A percentile compares a stretch with the other conserved stretches of the same genome.
These are phyloP conservation scores for Centropus bengalensis DNA, from an alignment of 2,113 vertebrate genomes.

Conservation along the genomic window DNA sequence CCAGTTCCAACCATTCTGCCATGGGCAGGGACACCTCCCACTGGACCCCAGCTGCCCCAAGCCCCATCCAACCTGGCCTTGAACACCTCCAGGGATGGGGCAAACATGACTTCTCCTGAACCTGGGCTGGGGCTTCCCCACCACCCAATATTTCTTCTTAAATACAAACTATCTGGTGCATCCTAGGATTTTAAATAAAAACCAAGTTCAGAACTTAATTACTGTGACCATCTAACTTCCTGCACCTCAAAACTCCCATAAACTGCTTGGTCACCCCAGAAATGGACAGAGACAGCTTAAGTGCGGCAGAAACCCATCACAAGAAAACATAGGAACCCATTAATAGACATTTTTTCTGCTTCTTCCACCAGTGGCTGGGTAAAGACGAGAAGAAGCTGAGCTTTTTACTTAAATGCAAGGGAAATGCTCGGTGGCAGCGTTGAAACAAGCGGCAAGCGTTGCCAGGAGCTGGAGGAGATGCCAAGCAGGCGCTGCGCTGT, in stretches of 20 bases:
- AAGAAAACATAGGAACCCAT: not conserved
- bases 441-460: too few relatives aligned
- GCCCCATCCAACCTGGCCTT: too few relatives aligned
- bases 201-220: not conserved
- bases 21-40: too few relatives aligned
- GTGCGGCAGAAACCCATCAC: rapidly evolving
- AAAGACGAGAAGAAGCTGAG: not conserved
- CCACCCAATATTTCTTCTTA: too few relatives aligned
- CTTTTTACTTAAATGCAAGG: not conserved
- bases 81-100: too few relatives aligned
- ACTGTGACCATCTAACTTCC: not conserved
- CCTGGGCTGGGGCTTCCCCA: too few relatives aligned
- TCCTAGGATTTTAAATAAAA: too few relatives aligned
- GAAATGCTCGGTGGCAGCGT: not conserved
- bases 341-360: not conserved
- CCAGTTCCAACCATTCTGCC: too few relatives aligned
- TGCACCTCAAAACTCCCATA: not conserved
- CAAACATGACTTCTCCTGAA: too few relatives aligned
- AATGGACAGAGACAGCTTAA: rapidly evolving
- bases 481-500: not conserved
- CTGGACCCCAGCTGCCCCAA: too few relatives aligned
- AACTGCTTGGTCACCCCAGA: not conserved
- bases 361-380: rapidly evolving
- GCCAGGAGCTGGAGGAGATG: not conserved
- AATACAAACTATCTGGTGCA: too few relatives aligned